phyloP scores from a whole-genome alignment of 2,113 vertebrate genomes.

The Oryzias celebensis region DNA sequence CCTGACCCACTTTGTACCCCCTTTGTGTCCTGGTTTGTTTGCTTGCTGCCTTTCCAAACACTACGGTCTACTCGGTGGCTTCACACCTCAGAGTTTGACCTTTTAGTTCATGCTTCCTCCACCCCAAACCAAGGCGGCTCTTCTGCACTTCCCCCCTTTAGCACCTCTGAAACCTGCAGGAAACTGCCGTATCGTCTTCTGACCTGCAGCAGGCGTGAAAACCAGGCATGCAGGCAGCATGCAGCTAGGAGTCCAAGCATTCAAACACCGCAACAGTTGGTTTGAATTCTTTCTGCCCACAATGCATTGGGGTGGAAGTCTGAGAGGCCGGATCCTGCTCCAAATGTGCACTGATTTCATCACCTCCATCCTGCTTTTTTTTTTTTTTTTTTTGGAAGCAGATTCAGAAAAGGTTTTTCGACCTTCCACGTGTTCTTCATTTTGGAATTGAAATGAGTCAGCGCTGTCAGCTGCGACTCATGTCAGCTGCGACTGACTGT shows the following conservation, averaged over 20 bases:
- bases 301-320: conserved; percentile 10
- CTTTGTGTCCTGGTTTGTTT: conserved; percentile 14
- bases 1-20: neutral
- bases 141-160: neutral
- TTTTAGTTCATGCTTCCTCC: conserved; percentile 11
- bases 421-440: too few relatives aligned
- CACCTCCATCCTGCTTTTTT: too few relatives aligned
- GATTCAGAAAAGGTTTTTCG: too few relatives aligned
- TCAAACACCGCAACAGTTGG: conserved; percentile 31
- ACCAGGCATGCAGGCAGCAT: neutral
- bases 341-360: too few relatives aligned
- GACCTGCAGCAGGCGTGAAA: conserved; percentile 17
- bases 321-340: too few relatives aligned
- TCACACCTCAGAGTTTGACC: conserved; percentile 41
- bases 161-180: conserved; percentile 10
- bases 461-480: neutral
- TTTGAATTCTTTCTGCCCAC: neutral
- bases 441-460: too few relatives aligned
- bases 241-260: conserved; percentile 19
- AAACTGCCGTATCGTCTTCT: conserved; percentile 17
- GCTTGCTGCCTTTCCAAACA: conserved; percentile 11
- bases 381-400: too few relatives aligned
- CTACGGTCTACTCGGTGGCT: conserved; percentile 6
- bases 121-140: neutral
- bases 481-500: neutral